A percentile compares a stretch with the other conserved stretches of the same genome.
phyloP scores from a whole-genome alignment of 2,113 vertebrate species.

The Himantopus leucocephalus region DNA sequence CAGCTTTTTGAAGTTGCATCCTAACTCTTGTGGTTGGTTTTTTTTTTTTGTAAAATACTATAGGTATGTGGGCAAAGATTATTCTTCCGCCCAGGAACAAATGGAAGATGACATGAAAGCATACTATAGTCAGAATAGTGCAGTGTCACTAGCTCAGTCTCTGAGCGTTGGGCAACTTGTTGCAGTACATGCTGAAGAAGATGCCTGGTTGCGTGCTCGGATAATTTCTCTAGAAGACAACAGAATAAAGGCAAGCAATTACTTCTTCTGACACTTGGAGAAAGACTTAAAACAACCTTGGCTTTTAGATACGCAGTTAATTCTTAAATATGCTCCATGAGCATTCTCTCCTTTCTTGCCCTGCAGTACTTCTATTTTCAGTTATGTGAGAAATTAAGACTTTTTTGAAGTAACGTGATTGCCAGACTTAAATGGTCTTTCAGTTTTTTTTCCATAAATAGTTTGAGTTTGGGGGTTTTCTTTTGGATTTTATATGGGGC shows the following conservation, averaged over 20 bases:
- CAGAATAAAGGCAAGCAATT: constrained; percentile 83
- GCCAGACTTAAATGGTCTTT: background rate
- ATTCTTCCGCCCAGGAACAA: constrained; percentile 86
- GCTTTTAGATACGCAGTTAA: background rate
- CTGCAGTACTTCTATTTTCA: background rate
- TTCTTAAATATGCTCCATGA: background rate
- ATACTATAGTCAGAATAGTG: constrained; percentile 75
- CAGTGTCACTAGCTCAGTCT: constrained; percentile 24
- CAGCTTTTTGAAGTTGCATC: background rate
- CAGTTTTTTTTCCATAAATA: background rate
- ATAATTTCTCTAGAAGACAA: constrained; percentile 74
- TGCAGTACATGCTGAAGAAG: constrained; percentile 83
- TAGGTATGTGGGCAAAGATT: constrained; percentile 90
- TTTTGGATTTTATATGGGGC: background rate
- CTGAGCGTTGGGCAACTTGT: constrained; percentile 80
- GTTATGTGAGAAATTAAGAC: background rate
- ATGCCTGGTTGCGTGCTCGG: constrained; percentile 84
- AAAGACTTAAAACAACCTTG: background rate
- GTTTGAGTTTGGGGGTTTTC: background rate
- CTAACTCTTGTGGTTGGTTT: background rate
- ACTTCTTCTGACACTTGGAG: background rate
- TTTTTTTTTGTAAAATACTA: background rate
- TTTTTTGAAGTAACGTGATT: background rate
- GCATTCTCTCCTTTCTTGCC: background rate
- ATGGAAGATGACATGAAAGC: constrained; percentile 89